A percentile compares a stretch with the other conserved stretches of the same genome.
These are phyloP conservation scores for Onychomys torridus DNA, from an alignment of 2,797 vertebrate genomes.

Conservation along the genomic window DNA sequence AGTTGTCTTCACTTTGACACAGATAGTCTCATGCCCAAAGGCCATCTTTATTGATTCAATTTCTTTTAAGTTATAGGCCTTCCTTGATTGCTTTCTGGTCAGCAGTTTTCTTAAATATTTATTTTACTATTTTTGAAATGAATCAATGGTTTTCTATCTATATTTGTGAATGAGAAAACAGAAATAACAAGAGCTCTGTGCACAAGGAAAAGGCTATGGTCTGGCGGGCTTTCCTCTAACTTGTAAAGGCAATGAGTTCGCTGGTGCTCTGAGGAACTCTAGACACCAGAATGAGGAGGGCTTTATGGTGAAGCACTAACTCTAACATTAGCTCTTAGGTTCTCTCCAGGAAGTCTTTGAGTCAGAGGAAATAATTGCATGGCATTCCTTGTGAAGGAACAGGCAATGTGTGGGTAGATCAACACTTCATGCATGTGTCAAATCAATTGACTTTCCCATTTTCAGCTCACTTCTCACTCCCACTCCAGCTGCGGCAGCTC, in stretches of 20 bases:
- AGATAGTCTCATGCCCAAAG: background rate
- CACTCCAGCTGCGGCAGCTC: background rate
- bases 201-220: background rate
- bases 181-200: background rate
- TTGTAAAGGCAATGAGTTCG: background rate
- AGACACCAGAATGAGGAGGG: background rate
- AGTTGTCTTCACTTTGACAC: constrained; percentile 17
- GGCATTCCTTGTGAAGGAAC: background rate
- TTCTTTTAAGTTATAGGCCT: constrained; percentile 26
- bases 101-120: background rate
- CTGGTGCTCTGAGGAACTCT: background rate
- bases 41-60: constrained; percentile 8
- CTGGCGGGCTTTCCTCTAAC: background rate
- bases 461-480: background rate
- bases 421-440: background rate
- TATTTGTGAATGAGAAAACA: constrained; percentile 36
- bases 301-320: constrained; percentile 2
- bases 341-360: constrained; percentile 10
- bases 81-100: background rate
- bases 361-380: background rate
- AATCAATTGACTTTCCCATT: background rate
- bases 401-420: background rate
- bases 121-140: background rate
- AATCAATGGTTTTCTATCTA: background rate
- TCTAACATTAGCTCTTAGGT: background rate